These are phyloP conservation scores for Hepsetus odoe DNA, from an alignment of 2,113 vertebrate species.

Conservation along the genomic window DNA sequence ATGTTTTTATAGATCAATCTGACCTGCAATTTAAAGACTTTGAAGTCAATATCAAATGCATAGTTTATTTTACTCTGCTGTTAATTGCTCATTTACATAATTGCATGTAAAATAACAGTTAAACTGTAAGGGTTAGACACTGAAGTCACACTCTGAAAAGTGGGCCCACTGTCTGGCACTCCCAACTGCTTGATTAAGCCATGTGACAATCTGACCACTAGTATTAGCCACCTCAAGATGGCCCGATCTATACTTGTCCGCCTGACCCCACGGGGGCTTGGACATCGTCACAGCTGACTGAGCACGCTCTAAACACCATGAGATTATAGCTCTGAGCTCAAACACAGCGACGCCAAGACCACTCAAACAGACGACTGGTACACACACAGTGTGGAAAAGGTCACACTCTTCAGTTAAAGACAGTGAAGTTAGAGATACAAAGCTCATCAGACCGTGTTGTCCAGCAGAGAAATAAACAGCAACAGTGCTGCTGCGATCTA, in stretches of 20 bases:
- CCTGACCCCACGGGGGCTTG: background rate
- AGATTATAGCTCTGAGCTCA: conserved; percentile 47
- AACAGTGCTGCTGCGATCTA: background rate
- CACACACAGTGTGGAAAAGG: conserved; percentile 20
- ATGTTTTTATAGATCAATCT: too few relatives aligned
- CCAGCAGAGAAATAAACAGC: background rate
- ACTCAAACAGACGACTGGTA: conserved; percentile 38
- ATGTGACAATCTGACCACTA: too few relatives aligned
- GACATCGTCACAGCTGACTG: conserved; percentile 25
- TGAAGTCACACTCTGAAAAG: background rate
- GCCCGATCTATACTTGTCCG: conserved; percentile 1
- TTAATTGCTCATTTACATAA: background rate
- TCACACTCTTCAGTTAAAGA: conserved; percentile 37
- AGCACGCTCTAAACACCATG: conserved; percentile 34
- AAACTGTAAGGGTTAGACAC: too few relatives aligned
- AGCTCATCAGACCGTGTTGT: background rate
- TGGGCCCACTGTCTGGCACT: background rate
- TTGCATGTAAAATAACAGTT: too few relatives aligned
- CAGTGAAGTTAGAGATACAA: background rate
- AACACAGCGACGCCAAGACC: conserved; percentile 25
- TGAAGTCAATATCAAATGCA: too few relatives aligned
- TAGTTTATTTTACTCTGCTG: too few relatives aligned
- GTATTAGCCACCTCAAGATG: conserved; percentile 1
- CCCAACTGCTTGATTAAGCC: conserved; percentile 1
- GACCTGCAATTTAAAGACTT: too few relatives aligned